phyloP scores from a whole-genome alignment of 2,113 vertebrate species.

The Cynoglossus semilaevis region DNA sequence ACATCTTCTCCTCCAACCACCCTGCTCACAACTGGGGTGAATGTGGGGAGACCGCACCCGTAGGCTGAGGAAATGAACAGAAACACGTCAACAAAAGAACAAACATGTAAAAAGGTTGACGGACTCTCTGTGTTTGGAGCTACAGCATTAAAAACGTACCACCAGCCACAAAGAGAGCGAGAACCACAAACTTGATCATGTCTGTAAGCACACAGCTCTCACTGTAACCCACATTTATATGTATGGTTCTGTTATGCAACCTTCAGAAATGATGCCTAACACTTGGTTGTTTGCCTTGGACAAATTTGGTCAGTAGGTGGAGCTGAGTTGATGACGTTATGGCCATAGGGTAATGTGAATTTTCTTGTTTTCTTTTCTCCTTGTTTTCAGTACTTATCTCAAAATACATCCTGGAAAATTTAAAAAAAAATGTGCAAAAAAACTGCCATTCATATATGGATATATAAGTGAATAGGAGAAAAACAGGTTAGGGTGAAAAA shows the following conservation, averaged over 20 bases:
- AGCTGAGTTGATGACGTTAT: slow-evolving; percentile 4
- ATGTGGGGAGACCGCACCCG: slow-evolving; percentile 71
- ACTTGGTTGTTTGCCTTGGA: slow-evolving; percentile 22
- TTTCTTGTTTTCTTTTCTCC: no score
- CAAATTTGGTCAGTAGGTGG: slow-evolving; percentile 20
- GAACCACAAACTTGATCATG: slow-evolving; percentile 73
- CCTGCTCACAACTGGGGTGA: slow-evolving; percentile 59
- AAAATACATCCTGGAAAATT: no score
- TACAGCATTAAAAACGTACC: slow-evolving; percentile 71
- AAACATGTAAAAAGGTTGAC: no score
- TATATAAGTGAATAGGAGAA: no score
- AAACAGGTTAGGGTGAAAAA: no score
- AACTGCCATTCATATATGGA: no score
- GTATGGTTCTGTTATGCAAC: slow-evolving; percentile 51
- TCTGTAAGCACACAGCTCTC: slow-evolving; percentile 24
- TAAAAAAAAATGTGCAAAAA: no score
- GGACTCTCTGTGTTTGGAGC: no score
- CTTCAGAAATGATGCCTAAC: slow-evolving; percentile 7
- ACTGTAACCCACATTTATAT: slow-evolving; percentile 46
- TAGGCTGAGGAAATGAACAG: slow-evolving; percentile 59
- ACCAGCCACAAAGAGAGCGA: slow-evolving; percentile 72
- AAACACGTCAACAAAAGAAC: neutral
- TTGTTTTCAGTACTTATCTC: no score
- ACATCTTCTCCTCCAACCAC: slow-evolving; percentile 77
- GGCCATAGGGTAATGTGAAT: no score